Percentiles rank a stretch among this genome's conserved stretches.
Conservation (phyloP, 2,888 invertebrate genomes). For the Epirrhoe tristata region DNA sequence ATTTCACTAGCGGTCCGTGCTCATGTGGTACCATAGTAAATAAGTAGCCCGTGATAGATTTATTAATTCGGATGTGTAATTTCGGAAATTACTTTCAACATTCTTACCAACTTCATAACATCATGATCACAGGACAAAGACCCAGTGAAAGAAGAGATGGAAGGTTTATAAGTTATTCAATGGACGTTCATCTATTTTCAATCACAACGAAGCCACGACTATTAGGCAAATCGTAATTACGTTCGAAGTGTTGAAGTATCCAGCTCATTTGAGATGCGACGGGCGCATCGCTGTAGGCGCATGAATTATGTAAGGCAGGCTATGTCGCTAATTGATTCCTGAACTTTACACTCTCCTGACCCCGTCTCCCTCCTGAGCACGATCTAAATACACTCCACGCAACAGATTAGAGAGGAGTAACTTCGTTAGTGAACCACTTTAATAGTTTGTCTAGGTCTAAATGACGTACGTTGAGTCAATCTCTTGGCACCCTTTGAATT, state of each 20-base stretch:
- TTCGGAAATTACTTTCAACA: too few relatives aligned
- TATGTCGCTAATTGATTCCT: constrained; percentile 68
- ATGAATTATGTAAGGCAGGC: constrained; percentile 67
- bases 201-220: neutral
- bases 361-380: constrained; percentile 40
- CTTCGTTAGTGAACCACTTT: constrained; percentile 41
- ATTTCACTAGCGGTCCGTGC: too few relatives aligned
- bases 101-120: too few relatives aligned
- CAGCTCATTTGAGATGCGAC: constrained; percentile 29
- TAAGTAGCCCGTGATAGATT: too few relatives aligned
- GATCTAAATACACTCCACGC: constrained; percentile 43
- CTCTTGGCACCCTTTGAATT: constrained; percentile 5
- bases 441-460: constrained; percentile 36
- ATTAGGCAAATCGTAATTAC: constrained; percentile 14
- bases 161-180: neutral
- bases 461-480: constrained; percentile 25
- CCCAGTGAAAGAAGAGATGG: too few relatives aligned
- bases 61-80: too few relatives aligned
- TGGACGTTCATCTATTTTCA: neutral
- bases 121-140: too few relatives aligned
- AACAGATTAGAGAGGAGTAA: constrained; percentile 42
- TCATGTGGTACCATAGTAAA: too few relatives aligned
- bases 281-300: constrained; percentile 43
- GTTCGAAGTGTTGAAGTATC: constrained; percentile 16
- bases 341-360: constrained; percentile 56